These are phyloP conservation scores for Scaptomyza montana DNA, from an alignment of 1,140 invertebrate genomes.

Conservation along the genomic window DNA sequence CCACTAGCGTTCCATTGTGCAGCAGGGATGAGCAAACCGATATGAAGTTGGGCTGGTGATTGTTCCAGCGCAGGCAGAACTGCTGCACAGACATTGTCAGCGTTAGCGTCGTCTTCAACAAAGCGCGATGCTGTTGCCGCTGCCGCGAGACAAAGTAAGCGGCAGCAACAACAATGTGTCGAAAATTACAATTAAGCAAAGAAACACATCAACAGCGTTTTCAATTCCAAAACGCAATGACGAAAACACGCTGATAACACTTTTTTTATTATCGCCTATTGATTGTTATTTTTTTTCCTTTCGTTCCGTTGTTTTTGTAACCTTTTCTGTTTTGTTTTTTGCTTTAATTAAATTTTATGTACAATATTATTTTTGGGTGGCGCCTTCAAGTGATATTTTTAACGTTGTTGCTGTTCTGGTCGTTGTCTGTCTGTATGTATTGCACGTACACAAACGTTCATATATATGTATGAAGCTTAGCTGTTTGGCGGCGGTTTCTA, in stretches of 20 bases:
- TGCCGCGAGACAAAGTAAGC: slow-evolving; percentile 27
- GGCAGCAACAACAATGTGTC: slow-evolving; percentile 47
- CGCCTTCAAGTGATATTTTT: slow-evolving; percentile 39
- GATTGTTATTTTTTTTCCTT: slow-evolving; percentile 66
- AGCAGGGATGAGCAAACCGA: slow-evolving; percentile 92
- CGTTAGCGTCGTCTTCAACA: slow-evolving; percentile 38
- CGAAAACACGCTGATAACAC: slow-evolving; percentile 65
- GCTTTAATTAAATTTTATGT: slow-evolving; percentile 75
- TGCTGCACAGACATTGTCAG: slow-evolving; percentile 90
- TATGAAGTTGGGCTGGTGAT: slow-evolving; percentile 94
- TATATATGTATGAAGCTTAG: slow-evolving; percentile 44
- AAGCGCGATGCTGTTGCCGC: slow-evolving; percentile 42
- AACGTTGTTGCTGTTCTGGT: slow-evolving; percentile 22
- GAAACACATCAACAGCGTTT: slow-evolving; percentile 37
- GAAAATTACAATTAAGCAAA: slow-evolving; percentile 34
- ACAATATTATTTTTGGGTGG: slow-evolving; percentile 60
- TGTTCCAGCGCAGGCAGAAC: slow-evolving; percentile 94
- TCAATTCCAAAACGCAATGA: slow-evolving; percentile 57
- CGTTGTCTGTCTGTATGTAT: slow-evolving; percentile 30
- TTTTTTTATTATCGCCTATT: slow-evolving; percentile 68
- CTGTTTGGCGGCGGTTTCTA: slow-evolving; percentile 63
- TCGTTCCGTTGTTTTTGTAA: slow-evolving; percentile 23
- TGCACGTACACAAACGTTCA: slow-evolving; percentile 8
- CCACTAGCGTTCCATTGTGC: slow-evolving; percentile 92
- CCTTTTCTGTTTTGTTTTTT: slow-evolving; percentile 24